Evolutionary conservation across 2,888 invertebrate species (phyloP).

Genomic region (Myopa tessellatipennis): DNA sequence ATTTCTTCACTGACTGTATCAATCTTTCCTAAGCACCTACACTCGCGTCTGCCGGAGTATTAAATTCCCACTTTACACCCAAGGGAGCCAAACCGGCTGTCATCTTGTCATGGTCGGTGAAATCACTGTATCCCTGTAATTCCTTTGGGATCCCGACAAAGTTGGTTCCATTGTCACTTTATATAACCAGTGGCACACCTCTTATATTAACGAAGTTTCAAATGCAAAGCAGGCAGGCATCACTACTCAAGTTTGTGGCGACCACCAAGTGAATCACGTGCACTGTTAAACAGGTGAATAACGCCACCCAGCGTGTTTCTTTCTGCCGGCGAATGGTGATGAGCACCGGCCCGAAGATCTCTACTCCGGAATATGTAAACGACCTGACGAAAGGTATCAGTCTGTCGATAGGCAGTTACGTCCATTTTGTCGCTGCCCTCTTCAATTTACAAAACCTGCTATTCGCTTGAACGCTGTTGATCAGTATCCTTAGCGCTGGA

Average conservation of each 20-base stretch:
- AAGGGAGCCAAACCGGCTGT: slow-evolving; percentile 16
- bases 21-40: slow-evolving; percentile 51
- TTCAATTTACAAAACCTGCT: too few relatives aligned
- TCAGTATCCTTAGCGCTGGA: too few relatives aligned
- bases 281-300: neutral
- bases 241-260: slow-evolving; percentile 42
- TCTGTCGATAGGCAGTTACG: too few relatives aligned
- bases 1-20: slow-evolving; percentile 35
- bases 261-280: slow-evolving; percentile 45
- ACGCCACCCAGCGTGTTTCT: slow-evolving; percentile 4
- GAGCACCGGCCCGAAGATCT: slow-evolving; percentile 6
- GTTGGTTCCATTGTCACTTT: slow-evolving; percentile 43
- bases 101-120: slow-evolving; percentile 39
- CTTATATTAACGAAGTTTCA: slow-evolving; percentile 46
- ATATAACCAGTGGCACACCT: slow-evolving; percentile 41
- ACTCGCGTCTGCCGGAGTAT: slow-evolving; percentile 41
- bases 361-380: slow-evolving; percentile 18
- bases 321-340: slow-evolving; percentile 1
- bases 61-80: slow-evolving; percentile 43
- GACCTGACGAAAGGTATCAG: too few relatives aligned
- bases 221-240: slow-evolving; percentile 44
- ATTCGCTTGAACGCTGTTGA: too few relatives aligned
- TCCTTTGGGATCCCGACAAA: slow-evolving; percentile 35
- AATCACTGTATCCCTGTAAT: slow-evolving; percentile 22
- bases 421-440: too few relatives aligned